Evolutionary conservation across 2,113 vertebrate species (phyloP).

Genomic region (Syngnathus typhle): DNA sequence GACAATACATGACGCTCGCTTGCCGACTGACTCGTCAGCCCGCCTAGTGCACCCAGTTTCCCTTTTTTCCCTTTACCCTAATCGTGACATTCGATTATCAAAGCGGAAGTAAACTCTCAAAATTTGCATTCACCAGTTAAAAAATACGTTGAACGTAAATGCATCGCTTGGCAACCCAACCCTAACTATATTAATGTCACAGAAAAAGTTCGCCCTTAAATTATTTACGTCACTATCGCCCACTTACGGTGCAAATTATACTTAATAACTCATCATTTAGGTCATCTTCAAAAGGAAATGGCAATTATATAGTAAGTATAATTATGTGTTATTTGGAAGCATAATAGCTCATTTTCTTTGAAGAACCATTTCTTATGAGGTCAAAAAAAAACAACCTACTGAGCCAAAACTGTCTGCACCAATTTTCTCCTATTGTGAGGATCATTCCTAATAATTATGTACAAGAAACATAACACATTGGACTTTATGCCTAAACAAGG

Average conservation of each 20-base stretch:
- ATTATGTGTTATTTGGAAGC: constrained; percentile 1
- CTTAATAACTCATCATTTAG: constrained; percentile 10
- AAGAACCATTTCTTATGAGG: neutral
- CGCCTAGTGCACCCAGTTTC: no score
- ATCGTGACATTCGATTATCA: no score
- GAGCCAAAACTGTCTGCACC: neutral
- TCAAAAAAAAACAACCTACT: neutral
- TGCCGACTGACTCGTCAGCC: no score
- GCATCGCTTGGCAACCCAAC: neutral
- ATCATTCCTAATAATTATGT: neutral
- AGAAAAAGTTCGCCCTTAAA: neutral
- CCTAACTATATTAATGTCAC: neutral
- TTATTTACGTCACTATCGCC: neutral
- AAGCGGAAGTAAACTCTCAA: neutral
- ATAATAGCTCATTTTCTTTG: neutral
- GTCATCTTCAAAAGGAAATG: constrained; percentile 7
- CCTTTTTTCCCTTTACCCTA: no score
- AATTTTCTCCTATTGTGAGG: neutral
- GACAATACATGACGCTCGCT: no score
- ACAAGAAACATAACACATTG: neutral
- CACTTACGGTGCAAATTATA: constrained; percentile 6
- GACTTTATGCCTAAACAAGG: neutral
- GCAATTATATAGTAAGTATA: neutral
- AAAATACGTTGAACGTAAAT: neutral
- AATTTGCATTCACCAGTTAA: neutral